Evolutionary conservation across 2,113 vertebrate genomes (phyloP), one percentile per base, ranked within the genome.

Genomic region (Chlorodrepanis virens): DNA sequence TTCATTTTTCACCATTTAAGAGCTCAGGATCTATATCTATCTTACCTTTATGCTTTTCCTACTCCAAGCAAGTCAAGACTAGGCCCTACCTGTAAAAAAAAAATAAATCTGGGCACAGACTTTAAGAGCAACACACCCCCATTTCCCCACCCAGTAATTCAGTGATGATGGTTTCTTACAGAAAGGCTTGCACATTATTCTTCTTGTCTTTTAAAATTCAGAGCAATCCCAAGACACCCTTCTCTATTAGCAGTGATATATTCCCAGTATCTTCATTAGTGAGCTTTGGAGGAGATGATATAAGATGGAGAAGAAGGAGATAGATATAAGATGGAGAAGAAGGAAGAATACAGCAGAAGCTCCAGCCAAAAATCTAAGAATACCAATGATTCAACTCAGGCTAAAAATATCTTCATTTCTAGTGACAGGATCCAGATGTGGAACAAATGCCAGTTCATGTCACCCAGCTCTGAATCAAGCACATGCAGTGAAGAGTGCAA

Each of bases 361-460:
- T 77, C 25, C 90, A 88, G 59, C 24, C 35, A 77, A 74, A 69
- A 67, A 77, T 67, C 75, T 92, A 83, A 96, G 52, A 95, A 94
- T 64, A 96, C 64, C 44, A 67, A 60, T 16, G 3, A 37, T 71
- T 90, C 57, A 90, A 44, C 9, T 82, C 28, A 80, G 49, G 60
- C 56, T 94, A 96, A 95, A 95, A 86, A 90, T 96, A 90, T 39
- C 71, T 91, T 44, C 14, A n/a, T 81, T 94, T 78, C 77, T 71
- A 63, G 79, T 87, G 93, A 84, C 2, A 3, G 37, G 71, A 88
- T 87, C 79, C 90, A 96, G 93, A 71, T 44, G 0, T 49, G 28
- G 56, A 92, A 52, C 1, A 3, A 95, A 78, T 0, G 5, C 47
- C 52, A 47, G 49, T 21, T 86, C 33, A 35, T 19, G 71, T 35